Evolutionary conservation across 2,888 invertebrate genomes (phyloP), one percentile per base, ranked within the genome.

Genomic region (Cryptocheilus praepositus): DNA sequence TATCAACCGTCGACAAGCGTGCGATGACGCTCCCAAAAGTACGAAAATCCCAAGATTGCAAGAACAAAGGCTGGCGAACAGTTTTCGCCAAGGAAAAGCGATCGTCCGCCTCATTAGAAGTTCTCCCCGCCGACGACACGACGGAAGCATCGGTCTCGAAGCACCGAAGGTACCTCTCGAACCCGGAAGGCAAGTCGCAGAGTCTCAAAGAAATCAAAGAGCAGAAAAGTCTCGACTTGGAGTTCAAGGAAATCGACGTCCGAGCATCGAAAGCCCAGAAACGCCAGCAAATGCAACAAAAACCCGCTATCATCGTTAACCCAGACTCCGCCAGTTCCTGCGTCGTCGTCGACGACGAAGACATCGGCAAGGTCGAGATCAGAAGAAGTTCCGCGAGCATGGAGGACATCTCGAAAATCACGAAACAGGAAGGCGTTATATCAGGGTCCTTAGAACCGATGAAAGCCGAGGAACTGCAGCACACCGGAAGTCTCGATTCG

Each of bases 321-420:
- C 73, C 70, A 5, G 77, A 78, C 13, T 36, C 43, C 8, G 54
- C 63, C 18, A 53, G 59, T 3, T 44, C 56, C 49, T 83, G 83
- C 2, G 78, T 73, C 44, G 74, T 81, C 13, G 68, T 80, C 3
- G 76, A 81, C 11, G 79, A 79, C 19, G 83, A 81, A 36, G 80
- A 81, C 25, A 74, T 82, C 15, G 84, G 82, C 0, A 87, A 87
- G 64, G 78, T 88, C 5, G 88, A 87, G 69, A 88, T 88, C 18
- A 76, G 88, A 49, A 77, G 88, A 22, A 88, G 88, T 62, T 88
- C 88, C 3, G 88, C 88, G 2, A 88, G 88, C 59, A 88, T 88
- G 88, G 88, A 88, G 63, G 88, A 88, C 61, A 88, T 88, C 60
- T 87, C 88, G 54, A 86, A 88, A 72, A 88, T 88, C 58, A 83